phyloP scores from a whole-genome alignment of 2,113 vertebrate species.

The Aldabrachelys gigantea region DNA sequence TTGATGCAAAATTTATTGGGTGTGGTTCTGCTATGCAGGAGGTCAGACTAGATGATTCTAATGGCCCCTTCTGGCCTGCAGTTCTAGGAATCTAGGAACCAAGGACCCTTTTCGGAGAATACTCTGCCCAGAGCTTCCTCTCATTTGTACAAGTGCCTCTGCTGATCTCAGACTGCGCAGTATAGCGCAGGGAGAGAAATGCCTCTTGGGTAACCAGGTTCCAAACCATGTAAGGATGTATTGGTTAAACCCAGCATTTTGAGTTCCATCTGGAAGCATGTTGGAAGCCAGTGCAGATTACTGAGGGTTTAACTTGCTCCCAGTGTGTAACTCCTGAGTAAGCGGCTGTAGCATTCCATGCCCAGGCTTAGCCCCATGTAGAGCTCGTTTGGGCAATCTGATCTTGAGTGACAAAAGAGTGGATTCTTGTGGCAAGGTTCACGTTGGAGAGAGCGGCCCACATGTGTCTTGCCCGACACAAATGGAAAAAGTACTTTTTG shows the following conservation, averaged over 20 bases:
- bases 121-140: neutral
- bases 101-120: neutral
- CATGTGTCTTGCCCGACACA: neutral
- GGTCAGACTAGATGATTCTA: neutral
- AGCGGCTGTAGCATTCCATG: neutral
- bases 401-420: neutral
- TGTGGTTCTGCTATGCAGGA: neutral
- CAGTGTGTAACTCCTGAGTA: neutral
- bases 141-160: neutral
- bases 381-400: neutral
- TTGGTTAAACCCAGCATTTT: neutral
- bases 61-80: neutral
- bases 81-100: neutral
- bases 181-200: neutral
- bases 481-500: neutral
- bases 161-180: neutral
- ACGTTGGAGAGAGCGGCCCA: neutral
- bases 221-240: neutral
- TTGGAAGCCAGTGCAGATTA: neutral
- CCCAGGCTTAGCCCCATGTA: neutral
- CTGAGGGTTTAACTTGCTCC: neutral
- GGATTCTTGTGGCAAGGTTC: neutral
- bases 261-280: neutral
- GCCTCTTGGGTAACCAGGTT: neutral
- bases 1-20: neutral